Conservation (phyloP, 2,888 invertebrate genomes). For the Drosophila trichaetosa region DNA sequence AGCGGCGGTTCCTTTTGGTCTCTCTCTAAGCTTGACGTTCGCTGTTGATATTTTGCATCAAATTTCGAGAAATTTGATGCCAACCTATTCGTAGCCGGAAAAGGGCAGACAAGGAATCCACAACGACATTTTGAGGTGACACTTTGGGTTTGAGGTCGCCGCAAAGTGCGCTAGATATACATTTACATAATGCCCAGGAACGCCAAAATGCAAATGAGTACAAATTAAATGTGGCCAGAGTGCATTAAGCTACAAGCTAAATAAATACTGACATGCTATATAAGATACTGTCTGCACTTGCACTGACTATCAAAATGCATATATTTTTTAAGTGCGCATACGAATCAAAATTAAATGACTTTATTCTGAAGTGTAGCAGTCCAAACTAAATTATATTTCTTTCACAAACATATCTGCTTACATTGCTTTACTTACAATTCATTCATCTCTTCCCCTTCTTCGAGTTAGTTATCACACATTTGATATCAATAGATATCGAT, state of each 20-base stretch:
- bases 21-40: constrained; percentile 41
- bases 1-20: constrained; percentile 13
- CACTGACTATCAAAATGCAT: background rate
- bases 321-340: background rate
- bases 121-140: constrained; percentile 63
- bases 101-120: constrained; percentile 17
- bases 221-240: constrained; percentile 76
- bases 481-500: background rate
- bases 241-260: constrained; percentile 45
- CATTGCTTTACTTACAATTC: background rate
- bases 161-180: constrained; percentile 77
- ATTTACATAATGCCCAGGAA: constrained; percentile 76
- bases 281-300: background rate
- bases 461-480: background rate
- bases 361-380: background rate
- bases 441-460: background rate
- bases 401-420: background rate
- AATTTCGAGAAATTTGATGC: constrained; percentile 51
- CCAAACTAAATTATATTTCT: background rate
- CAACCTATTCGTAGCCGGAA: background rate
- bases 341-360: background rate
- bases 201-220: constrained; percentile 76
- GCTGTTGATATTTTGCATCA: constrained; percentile 71
- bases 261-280: constrained; percentile 1
- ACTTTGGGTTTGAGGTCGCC: constrained; percentile 56